Percentiles rank a stretch among this genome's conserved stretches.
Conservation (phyloP, 2,113 vertebrate species). For the Caranx ignobilis region DNA sequence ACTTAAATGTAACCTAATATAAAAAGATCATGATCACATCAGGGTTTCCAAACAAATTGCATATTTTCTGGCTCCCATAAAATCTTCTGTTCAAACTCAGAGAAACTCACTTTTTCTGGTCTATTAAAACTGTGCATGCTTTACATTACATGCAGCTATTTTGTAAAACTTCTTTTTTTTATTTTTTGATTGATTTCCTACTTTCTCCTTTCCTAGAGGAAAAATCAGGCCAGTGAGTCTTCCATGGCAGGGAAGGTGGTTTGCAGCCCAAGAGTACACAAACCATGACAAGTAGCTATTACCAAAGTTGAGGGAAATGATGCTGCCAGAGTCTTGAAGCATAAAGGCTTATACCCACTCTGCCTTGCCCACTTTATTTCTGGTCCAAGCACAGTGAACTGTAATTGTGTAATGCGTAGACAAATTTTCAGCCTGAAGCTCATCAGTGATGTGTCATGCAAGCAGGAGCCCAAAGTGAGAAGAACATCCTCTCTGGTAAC, state of each 20-base stretch:
- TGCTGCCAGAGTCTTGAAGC: slow-evolving; percentile 5
- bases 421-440: slow-evolving; percentile 40
- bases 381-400: slow-evolving; percentile 2
- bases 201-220: background rate
- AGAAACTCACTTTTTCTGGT: background rate
- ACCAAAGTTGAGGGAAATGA: slow-evolving; percentile 13
- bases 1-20: background rate
- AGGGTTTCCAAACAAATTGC: background rate
- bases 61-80: background rate
- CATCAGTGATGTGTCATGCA: slow-evolving; percentile 22
- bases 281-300: slow-evolving; percentile 26
- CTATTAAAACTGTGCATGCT: background rate
- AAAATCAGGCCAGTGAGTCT: slow-evolving; percentile 10
- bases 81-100: background rate
- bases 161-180: background rate
- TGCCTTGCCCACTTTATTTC: slow-evolving; percentile 2
- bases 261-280: background rate
- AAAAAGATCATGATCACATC: background rate
- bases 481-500: slow-evolving; percentile 11
- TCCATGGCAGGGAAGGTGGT: background rate
- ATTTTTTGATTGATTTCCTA: slow-evolving; percentile 3
- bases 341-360: slow-evolving; percentile 7
- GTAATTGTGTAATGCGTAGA: slow-evolving; percentile 23
- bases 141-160: slow-evolving; percentile 1
- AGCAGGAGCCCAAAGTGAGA: background rate